Conservation (phyloP, 1,140 invertebrate genomes). For the Psilanteris sp. region DNA sequence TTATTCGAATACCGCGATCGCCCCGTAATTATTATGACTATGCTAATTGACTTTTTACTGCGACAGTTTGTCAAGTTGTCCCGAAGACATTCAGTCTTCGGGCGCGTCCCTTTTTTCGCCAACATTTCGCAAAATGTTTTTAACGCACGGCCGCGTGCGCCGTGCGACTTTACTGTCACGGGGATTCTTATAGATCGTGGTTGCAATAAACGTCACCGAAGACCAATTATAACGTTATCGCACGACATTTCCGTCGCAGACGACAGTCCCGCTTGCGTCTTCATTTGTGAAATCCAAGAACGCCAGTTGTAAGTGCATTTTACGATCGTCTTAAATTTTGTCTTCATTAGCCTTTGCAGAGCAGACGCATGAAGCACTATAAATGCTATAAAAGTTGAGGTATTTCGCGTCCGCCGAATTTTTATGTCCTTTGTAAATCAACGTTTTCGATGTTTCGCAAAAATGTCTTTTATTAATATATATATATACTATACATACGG, state of each 20-base stretch:
- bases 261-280: constrained; percentile 1
- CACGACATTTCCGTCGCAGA: constrained; percentile 10
- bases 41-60: constrained; percentile 40
- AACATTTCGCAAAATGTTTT: constrained; percentile 15
- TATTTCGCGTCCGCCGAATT: background rate
- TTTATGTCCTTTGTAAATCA: constrained; percentile 9
- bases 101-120: too few relatives aligned
- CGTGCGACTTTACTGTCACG: constrained; percentile 1
- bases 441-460: too few relatives aligned
- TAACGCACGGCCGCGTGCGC: background rate
- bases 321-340: constrained; percentile 46
- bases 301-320: constrained; percentile 39
- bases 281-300: constrained; percentile 8
- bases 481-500: too few relatives aligned
- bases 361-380: constrained; percentile 4
- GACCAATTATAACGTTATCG: constrained; percentile 34
- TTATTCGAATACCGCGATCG: constrained; percentile 7
- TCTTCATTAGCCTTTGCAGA: constrained; percentile 21
- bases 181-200: constrained; percentile 1
- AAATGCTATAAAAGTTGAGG: constrained; percentile 23
- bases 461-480: too few relatives aligned
- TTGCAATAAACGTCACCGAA: constrained; percentile 17
- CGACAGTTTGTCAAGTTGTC: constrained; percentile 8
- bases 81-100: too few relatives aligned
- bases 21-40: constrained; percentile 12